Conservation (phyloP, 2,888 invertebrate genomes). For the Morpho deidamia region DNA sequence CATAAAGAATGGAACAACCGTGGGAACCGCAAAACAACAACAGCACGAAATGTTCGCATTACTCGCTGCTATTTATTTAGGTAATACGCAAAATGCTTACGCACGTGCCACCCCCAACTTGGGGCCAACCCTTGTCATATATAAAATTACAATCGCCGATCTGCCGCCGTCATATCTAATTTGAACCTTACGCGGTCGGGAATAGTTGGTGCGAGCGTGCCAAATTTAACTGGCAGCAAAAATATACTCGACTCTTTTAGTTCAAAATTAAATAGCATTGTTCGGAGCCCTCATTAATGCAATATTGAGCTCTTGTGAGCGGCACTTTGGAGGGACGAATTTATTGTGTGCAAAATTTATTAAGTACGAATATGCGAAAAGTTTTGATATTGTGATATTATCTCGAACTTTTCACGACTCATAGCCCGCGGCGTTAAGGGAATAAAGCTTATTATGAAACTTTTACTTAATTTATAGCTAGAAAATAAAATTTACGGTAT, state of each 20-base stretch:
- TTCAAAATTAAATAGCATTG: constrained; percentile 74
- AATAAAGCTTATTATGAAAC: not conserved
- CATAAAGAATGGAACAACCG: constrained; percentile 26
- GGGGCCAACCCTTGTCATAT: constrained; percentile 38
- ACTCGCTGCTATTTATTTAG: constrained; percentile 66
- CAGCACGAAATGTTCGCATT: constrained; percentile 41
- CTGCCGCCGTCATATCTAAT: constrained; percentile 22
- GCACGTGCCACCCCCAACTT: constrained; percentile 61
- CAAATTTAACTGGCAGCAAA: constrained; percentile 26
- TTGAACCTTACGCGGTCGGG: constrained; percentile 31
- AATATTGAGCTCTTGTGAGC: constrained; percentile 60
- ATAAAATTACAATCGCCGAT: constrained; percentile 21
- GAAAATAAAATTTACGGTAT: too few relatives aligned
- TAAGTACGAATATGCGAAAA: constrained; percentile 36
- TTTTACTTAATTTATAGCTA: not conserved
- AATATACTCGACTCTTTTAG: constrained; percentile 55
- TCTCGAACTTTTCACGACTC: constrained; percentile 10
- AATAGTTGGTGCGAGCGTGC: constrained; percentile 14
- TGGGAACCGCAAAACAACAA: constrained; percentile 54
- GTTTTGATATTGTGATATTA: constrained; percentile 22
- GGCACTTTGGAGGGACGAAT: constrained; percentile 48
- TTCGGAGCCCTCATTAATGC: constrained; percentile 68
- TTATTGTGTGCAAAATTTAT: constrained; percentile 68
- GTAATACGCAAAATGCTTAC: constrained; percentile 70
- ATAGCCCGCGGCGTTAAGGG: not conserved